These are phyloP conservation scores for Narcine bancroftii DNA, from an alignment of 2,113 vertebrate genomes.

Conservation along the genomic window DNA sequence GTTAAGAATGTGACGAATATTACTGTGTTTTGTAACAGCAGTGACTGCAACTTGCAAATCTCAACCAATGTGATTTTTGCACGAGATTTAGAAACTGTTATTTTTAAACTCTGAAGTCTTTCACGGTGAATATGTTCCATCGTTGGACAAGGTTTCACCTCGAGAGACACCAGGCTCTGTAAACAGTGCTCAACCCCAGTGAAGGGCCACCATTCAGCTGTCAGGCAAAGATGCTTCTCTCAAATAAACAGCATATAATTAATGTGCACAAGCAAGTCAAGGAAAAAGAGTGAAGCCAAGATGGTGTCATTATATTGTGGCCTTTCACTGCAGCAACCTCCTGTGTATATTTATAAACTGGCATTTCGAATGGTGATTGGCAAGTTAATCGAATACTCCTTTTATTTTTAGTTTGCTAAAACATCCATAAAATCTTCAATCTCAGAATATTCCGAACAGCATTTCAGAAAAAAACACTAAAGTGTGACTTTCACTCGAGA, in stretches of 20 bases:
- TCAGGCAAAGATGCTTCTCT: background rate
- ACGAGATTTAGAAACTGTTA: background rate
- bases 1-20: background rate
- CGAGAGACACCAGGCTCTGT: background rate
- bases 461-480: background rate
- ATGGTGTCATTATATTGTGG: background rate
- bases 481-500: background rate
- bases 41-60: background rate
- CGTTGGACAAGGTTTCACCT: background rate
- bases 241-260: conserved; percentile 14
- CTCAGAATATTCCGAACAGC: background rate
- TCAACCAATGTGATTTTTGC: conserved; percentile 9
- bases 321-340: background rate
- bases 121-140: conserved; percentile 6
- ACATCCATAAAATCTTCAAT: background rate
- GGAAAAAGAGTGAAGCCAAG: background rate
- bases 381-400: background rate
- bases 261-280: background rate
- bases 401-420: background rate
- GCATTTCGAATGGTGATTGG: background rate
- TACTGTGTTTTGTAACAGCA: background rate
- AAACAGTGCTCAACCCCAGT: background rate
- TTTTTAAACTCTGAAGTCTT: background rate
- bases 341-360: conserved; percentile 3
- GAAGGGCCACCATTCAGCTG: background rate